Evolutionary conservation across 2,113 vertebrate species (phyloP).

Genomic region (Sinocyclocheilus anophthalmus): DNA sequence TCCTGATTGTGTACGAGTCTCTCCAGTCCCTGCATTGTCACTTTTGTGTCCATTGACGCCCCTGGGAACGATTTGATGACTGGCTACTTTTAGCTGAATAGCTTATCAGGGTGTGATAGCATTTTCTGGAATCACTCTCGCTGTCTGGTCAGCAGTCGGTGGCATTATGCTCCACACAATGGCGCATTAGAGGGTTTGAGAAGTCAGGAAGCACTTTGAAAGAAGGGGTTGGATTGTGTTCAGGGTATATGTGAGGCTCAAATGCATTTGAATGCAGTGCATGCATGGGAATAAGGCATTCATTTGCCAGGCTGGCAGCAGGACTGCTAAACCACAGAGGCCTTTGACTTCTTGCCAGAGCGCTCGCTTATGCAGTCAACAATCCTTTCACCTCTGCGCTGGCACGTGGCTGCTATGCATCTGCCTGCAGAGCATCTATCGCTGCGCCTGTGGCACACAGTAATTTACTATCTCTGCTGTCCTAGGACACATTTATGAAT

Average conservation of each 20-base stretch:
- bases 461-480: constrained; percentile 37
- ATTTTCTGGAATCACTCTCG: constrained; percentile 44
- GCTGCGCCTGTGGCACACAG: neutral
- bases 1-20: neutral
- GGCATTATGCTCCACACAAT: constrained; percentile 49
- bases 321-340: constrained; percentile 62
- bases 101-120: constrained; percentile 29
- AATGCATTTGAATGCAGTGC: constrained; percentile 57
- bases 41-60: constrained; percentile 19
- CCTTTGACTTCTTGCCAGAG: constrained; percentile 67
- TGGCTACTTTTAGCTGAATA: constrained; percentile 18
- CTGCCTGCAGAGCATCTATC: constrained; percentile 44
- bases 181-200: constrained; percentile 39
- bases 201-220: neutral
- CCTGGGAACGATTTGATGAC: constrained; percentile 17
- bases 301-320: constrained; percentile 68
- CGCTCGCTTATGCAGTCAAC: constrained; percentile 67
- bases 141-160: constrained; percentile 41
- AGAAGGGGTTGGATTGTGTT: constrained; percentile 53
- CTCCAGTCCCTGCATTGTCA: neutral
- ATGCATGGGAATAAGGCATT: constrained; percentile 51
- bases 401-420: constrained; percentile 11
- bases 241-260: constrained; percentile 55
- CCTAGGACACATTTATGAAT: constrained; percentile 5
- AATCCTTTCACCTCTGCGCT: constrained; percentile 73